Conservation (phyloP, 2,113 vertebrate species). For the Sebastes schlegelii region DNA sequence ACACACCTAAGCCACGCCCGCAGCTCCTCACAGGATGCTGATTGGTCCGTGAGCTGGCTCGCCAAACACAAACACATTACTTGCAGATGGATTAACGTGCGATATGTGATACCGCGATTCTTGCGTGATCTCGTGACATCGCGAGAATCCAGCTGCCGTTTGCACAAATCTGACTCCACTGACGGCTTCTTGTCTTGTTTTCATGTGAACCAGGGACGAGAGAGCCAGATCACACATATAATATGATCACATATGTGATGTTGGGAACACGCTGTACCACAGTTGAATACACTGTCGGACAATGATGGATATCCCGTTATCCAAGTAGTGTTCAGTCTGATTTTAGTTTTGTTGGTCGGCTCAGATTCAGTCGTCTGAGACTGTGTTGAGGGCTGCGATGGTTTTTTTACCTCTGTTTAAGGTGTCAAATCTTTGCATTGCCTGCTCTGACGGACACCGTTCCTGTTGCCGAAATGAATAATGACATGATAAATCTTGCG, state of each 20-base stretch:
- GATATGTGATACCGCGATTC: too few relatives aligned
- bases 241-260: not conserved
- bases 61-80: too few relatives aligned
- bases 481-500: not conserved
- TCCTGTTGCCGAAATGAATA: not conserved
- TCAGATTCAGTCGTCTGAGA: not conserved
- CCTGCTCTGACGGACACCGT: not conserved
- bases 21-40: too few relatives aligned
- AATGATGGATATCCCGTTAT: not conserved
- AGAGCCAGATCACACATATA: not conserved
- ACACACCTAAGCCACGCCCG: too few relatives aligned
- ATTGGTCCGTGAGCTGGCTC: too few relatives aligned
- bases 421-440: not conserved
- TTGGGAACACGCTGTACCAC: not conserved
- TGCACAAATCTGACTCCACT: not conserved
- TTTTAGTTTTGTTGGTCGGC: not conserved
- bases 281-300: not conserved
- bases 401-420: not conserved
- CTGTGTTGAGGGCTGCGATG: not conserved
- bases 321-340: not conserved
- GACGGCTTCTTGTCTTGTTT: not conserved
- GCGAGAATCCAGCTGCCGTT: too few relatives aligned
- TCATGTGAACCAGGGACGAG: too few relatives aligned
- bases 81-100: too few relatives aligned
- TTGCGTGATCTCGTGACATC: too few relatives aligned